A percentile compares a stretch with the other conserved stretches of the same genome.
These are phyloP conservation scores for Drosophila pruinosa DNA, from an alignment of 1,140 invertebrate genomes.

Conservation along the genomic window DNA sequence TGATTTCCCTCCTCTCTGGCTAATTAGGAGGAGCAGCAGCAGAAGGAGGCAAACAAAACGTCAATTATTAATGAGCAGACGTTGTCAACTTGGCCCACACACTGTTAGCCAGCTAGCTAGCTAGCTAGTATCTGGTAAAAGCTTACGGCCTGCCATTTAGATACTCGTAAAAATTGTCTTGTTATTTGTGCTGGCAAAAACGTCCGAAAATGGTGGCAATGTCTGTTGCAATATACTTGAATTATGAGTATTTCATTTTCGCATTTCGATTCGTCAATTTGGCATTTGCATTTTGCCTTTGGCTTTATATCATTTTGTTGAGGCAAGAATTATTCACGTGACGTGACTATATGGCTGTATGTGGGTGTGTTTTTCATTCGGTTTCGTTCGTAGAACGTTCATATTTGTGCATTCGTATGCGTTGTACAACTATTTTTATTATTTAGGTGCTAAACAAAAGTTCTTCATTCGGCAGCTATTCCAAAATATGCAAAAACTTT, in stretches of 20 bases:
- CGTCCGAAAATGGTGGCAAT: background rate
- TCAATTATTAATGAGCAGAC: background rate
- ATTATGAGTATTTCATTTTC: too few species aligned
- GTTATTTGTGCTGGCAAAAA: background rate
- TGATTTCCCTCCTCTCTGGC: background rate
- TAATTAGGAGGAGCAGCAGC: background rate
- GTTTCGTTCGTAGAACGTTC: background rate
- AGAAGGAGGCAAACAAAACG: background rate
- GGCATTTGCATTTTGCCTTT: too few species aligned
- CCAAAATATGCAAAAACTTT: slow-evolving; percentile 20
- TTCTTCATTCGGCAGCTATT: slow-evolving; percentile 34
- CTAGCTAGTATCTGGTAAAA: background rate
- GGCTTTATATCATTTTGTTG: background rate
- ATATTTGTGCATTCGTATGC: background rate
- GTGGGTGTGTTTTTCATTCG: background rate
- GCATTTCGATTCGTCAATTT: too few species aligned
- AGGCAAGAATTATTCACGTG: background rate
- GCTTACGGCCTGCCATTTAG: background rate
- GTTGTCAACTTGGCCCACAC: background rate
- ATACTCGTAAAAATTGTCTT: background rate
- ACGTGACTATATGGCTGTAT: background rate
- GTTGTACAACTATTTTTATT: slow-evolving; percentile 34
- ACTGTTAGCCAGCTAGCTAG: too few species aligned
- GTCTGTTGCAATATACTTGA: too few species aligned
- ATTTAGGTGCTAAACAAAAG: slow-evolving; percentile 59